Percentiles rank a stretch among this genome's conserved stretches.
phyloP scores from a whole-genome alignment of 1,140 invertebrate genomes.

The Antheraea mylitta region DNA sequence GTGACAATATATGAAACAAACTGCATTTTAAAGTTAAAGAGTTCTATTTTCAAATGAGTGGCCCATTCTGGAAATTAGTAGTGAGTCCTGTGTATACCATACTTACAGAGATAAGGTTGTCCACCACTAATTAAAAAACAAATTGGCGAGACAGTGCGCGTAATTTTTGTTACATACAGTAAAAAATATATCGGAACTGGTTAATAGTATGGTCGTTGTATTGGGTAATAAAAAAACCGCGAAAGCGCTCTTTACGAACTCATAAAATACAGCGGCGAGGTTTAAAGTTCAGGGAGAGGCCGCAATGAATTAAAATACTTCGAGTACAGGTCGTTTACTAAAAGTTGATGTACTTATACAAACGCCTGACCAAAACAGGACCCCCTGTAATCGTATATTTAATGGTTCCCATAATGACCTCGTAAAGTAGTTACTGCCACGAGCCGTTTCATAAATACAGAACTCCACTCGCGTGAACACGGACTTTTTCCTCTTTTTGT shows the following conservation, averaged over 20 bases:
- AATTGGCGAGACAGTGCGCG: not conserved
- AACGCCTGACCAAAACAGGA: conserved; percentile 61
- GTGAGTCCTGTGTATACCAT: no score
- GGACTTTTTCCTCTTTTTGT: not conserved
- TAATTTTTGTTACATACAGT: not conserved
- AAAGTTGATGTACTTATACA: conserved; percentile 72
- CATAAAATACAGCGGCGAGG: conserved; percentile 48
- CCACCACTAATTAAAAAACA: no score
- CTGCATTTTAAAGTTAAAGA: no score
- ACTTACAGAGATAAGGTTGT: no score
- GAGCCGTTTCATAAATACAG: conserved; percentile 46
- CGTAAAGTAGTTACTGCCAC: conserved; percentile 66
- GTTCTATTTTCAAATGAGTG: no score
- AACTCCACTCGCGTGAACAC: conserved; percentile 28
- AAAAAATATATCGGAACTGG: not conserved
- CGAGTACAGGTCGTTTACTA: conserved; percentile 57
- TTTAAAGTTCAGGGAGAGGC: conserved; percentile 42
- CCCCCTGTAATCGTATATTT: conserved; percentile 68
- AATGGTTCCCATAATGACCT: conserved; percentile 71
- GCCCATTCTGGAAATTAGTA: no score
- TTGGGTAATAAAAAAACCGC: conserved; percentile 29
- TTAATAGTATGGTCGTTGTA: conserved; percentile 20
- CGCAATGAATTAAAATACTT: conserved; percentile 71
- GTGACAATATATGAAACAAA: no score
- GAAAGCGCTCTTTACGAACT: conserved; percentile 41